A percentile compares a stretch with the other conserved stretches of the same genome.
Conservation (phyloP, 1,140 invertebrate species). For the Drosophila yakuba region DNA sequence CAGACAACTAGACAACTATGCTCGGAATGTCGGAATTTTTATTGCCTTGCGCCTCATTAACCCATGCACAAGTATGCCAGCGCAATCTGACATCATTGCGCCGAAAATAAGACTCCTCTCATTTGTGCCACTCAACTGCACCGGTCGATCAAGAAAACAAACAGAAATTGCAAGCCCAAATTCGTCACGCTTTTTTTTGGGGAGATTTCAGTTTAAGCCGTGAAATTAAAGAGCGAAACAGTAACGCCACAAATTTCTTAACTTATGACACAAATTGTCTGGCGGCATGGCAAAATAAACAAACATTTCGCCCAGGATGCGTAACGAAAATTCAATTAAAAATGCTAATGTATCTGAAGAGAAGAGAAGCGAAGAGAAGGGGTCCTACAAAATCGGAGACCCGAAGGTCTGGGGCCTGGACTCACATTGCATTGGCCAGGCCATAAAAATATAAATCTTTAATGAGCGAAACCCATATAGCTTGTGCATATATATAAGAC, state of each 20-base stretch:
- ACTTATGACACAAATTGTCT: slow-evolving; percentile 58
- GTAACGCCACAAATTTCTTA: slow-evolving; percentile 38
- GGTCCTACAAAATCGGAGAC: slow-evolving; percentile 11
- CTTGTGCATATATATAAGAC: slow-evolving; percentile 1
- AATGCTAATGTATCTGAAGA: slow-evolving; percentile 57
- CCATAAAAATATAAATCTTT: slow-evolving; percentile 62
- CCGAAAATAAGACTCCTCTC: slow-evolving; percentile 68
- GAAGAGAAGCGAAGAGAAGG: background rate
- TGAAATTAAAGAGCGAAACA: slow-evolving; percentile 45
- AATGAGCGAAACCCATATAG: slow-evolving; percentile 50
- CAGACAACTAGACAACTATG: slow-evolving; percentile 53
- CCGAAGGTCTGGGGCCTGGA: slow-evolving; percentile 8
- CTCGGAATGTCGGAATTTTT: slow-evolving; percentile 52
- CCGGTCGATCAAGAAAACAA: slow-evolving; percentile 43
- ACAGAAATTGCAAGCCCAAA: slow-evolving; percentile 51
- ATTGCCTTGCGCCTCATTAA: slow-evolving; percentile 56
- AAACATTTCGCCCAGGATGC: slow-evolving; percentile 47
- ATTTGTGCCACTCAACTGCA: slow-evolving; percentile 47
- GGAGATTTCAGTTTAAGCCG: slow-evolving; percentile 2
- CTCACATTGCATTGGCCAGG: slow-evolving; percentile 53
- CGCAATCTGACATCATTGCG: slow-evolving; percentile 43
- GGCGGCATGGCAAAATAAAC: slow-evolving; percentile 47
- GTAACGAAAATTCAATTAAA: slow-evolving; percentile 68
- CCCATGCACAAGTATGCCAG: slow-evolving; percentile 27
- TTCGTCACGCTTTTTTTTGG: slow-evolving; percentile 60